Evolutionary conservation across 2,888 invertebrate genomes (phyloP).

Genomic region (Carterocephalus palaemon): DNA sequence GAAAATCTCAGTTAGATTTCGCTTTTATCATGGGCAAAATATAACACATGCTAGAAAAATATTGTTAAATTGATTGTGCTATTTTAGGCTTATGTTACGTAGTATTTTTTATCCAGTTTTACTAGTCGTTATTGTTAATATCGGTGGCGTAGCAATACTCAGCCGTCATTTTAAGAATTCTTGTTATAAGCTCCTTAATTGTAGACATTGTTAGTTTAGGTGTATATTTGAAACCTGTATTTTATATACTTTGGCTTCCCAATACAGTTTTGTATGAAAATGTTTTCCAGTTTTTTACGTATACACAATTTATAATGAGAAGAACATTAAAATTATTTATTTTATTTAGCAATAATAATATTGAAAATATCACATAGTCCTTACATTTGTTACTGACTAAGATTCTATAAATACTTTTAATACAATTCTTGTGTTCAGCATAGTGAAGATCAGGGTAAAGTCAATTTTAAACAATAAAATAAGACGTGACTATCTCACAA

Average conservation of each 20-base stretch:
- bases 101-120: slow-evolving; percentile 14
- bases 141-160: slow-evolving; percentile 3
- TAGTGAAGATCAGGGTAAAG: slow-evolving; percentile 5
- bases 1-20: too few species aligned
- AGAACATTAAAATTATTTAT: slow-evolving; percentile 33
- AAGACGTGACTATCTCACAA: slow-evolving; percentile 4
- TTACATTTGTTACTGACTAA: slow-evolving; percentile 58
- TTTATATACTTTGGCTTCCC: neutral
- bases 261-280: neutral
- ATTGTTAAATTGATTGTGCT: slow-evolving; percentile 3
- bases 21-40: too few species aligned
- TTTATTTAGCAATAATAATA: slow-evolving; percentile 59
- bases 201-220: too few species aligned
- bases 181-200: neutral
- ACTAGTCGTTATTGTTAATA: slow-evolving; percentile 20
- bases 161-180: slow-evolving; percentile 1
- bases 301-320: slow-evolving; percentile 6
- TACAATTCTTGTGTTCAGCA: slow-evolving; percentile 17
- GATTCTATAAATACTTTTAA: slow-evolving; percentile 39
- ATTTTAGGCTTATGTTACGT: slow-evolving; percentile 4
- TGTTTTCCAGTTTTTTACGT: slow-evolving; percentile 8
- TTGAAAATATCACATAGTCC: slow-evolving; percentile 67
- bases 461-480: neutral
- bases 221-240: too few species aligned
- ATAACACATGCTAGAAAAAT: too few species aligned